Evolutionary conservation across 2,113 vertebrate species (phyloP), one percentile per base, ranked within the genome.

Genomic region (Nibea albiflora): DNA sequence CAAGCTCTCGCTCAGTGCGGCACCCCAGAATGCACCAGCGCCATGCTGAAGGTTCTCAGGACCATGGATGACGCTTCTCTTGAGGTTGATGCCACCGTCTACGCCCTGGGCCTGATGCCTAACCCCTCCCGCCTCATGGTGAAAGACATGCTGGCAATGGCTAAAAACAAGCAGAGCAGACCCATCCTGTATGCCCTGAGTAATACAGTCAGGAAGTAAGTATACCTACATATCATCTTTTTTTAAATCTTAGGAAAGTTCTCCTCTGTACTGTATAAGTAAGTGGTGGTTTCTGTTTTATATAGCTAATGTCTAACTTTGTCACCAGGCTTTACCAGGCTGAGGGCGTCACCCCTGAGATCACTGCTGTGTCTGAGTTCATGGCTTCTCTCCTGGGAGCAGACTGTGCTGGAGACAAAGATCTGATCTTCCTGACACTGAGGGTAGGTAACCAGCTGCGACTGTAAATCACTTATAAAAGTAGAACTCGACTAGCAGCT

Each of bases 1-100:
- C 97, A 99, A 90, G 96, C 96, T 54, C 89, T 98, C 84, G 75
- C 78, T 63, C 98, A 98, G 92, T 99, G 98, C 0, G 98, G 98
- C n/a, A 97, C 96, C 74, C 94, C 96, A 12, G 96, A 97, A 69
- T 99, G 97, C 87, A 96, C 94, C 57, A 92, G 95, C 20, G 94
- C 94, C 73, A 89, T 98, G 66, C 93, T 98, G 83, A 95, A 92
- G 61, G 86, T 95, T 66, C 92, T 98, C 73, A 95, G 94, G 74
- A 95, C 63, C 28, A 94, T 94, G 42, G 58, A 90, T 0, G 46
- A 86, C 2, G 80, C 68, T 17, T 92, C 96, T 0, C 20, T 96
- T 0, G 82, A 97, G 80, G 88, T 94, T 8, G 98, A 98, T 42
- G 84, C 94, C 0, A 73, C 94, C 0, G 96, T 97, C 16, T 98